Percentiles rank a stretch among this genome's conserved stretches.
Conservation (phyloP, 2,797 vertebrate species). For the Phataginus tricuspis region DNA sequence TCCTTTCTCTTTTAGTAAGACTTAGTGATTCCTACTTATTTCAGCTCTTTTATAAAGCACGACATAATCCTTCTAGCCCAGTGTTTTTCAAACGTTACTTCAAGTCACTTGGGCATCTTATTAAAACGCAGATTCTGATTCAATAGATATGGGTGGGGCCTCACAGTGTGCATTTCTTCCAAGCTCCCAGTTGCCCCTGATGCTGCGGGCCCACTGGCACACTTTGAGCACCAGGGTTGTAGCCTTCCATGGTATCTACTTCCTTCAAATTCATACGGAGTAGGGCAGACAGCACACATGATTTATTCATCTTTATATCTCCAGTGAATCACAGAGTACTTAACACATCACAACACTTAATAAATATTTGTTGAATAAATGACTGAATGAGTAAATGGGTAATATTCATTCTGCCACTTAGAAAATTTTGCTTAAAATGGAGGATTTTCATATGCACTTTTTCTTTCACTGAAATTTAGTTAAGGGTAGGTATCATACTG, state of each 20-base stretch:
- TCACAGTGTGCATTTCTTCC: not conserved
- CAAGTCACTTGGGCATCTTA: not conserved
- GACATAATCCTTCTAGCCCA: not conserved
- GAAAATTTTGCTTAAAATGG: constrained; percentile 8
- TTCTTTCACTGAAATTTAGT: not conserved
- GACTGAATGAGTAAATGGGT: not conserved
- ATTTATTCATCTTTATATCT: constrained; percentile 3
- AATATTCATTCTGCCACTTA: not conserved
- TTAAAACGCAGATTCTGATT: constrained; percentile 31
- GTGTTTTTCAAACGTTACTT: constrained; percentile 7
- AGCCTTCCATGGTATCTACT: not conserved
- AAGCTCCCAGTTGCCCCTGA: too few species aligned
- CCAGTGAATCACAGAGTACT: not conserved
- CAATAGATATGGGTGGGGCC: not conserved
- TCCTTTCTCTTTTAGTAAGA: constrained; percentile 9
- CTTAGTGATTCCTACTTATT: not conserved
- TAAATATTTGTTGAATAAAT: constrained; percentile 44
- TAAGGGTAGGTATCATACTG: not conserved
- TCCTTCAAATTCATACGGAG: not conserved
- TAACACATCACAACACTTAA: not conserved
- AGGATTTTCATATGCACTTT: not conserved
- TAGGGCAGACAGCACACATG: not conserved
- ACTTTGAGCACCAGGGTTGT: not conserved
- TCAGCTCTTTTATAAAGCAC: not conserved
- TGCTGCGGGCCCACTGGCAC: not conserved